Percentiles rank a stretch among this genome's conserved stretches.
phyloP scores from a whole-genome alignment of 1,140 invertebrate genomes.

The Platyscapa corneri region DNA sequence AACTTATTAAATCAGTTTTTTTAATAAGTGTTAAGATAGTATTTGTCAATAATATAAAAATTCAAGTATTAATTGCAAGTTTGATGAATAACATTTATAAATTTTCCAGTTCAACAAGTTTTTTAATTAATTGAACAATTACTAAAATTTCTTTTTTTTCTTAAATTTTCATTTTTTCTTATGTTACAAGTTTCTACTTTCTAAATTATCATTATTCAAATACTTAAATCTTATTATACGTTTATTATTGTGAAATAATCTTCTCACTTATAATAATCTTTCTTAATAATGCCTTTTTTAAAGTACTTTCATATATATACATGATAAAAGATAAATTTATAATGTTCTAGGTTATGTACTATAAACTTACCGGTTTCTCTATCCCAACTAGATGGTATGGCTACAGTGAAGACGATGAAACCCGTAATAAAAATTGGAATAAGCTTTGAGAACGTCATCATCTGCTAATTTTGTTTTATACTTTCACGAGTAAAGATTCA shows the following conservation, averaged over 20 bases:
- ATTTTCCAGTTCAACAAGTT: not conserved
- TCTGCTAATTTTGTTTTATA: not conserved
- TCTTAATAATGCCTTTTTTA: not conserved
- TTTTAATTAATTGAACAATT: not conserved
- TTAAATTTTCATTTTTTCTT: too few species aligned
- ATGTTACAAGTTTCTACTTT: too few species aligned
- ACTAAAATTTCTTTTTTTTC: not conserved
- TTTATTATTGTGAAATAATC: not conserved
- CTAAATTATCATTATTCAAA: too few species aligned
- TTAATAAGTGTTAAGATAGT: not conserved
- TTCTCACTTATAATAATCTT: not conserved
- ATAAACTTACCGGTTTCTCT: conserved; percentile 39
- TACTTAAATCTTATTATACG: not conserved
- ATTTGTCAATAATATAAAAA: not conserved
- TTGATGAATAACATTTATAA: too few species aligned
- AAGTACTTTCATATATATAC: not conserved
- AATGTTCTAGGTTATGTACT: conserved; percentile 16
- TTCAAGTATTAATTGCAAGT: too few species aligned
- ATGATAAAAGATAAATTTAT: not conserved
- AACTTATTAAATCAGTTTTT: not conserved
- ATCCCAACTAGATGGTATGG: not conserved
- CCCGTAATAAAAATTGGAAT: not conserved
- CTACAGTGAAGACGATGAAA: not conserved
- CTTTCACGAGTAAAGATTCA: conserved; percentile 13
- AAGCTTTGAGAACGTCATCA: not conserved